phyloP scores from a whole-genome alignment of 2,888 invertebrate species.

The Brachypterus glaber region DNA sequence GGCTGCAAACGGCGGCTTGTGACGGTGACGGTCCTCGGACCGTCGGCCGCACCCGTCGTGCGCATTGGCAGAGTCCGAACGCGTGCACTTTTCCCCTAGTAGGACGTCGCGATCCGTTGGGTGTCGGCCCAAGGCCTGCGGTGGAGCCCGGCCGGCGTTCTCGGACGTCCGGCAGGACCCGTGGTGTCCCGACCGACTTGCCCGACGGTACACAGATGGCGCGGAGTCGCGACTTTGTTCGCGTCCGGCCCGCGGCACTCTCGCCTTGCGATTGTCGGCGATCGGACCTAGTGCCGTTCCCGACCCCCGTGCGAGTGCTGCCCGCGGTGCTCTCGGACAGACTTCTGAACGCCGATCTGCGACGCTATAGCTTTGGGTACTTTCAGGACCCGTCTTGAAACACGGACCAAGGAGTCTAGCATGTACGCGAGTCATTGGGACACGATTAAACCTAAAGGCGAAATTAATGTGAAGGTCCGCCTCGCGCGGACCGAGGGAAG shows the following conservation, averaged over 20 bases:
- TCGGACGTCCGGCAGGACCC: conserved; percentile 11
- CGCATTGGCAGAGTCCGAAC: conserved; percentile 23
- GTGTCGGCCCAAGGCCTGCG: conserved; percentile 39
- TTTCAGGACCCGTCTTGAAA: too few relatives aligned
- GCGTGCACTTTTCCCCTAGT: conserved; percentile 42
- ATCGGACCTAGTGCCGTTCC: conserved; percentile 19
- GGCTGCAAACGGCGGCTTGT: too few relatives aligned
- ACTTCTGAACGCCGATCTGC: too few relatives aligned
- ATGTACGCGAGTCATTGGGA: too few relatives aligned
- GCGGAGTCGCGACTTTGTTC: conserved; percentile 12
- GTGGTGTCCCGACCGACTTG: conserved; percentile 18
- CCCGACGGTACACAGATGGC: conserved; percentile 18
- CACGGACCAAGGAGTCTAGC: too few relatives aligned
- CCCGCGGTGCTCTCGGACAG: too few relatives aligned
- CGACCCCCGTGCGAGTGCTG: too few relatives aligned
- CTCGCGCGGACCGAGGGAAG: too few relatives aligned
- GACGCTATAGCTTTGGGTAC: too few relatives aligned
- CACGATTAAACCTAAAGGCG: too few relatives aligned
- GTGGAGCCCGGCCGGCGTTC: conserved; percentile 18
- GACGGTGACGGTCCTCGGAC: too few relatives aligned
- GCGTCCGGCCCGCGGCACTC: conserved; percentile 27
- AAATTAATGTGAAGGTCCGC: too few relatives aligned
- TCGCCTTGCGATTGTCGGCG: conserved; percentile 28
- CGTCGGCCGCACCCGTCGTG: conserved; percentile 15
- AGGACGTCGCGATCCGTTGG: conserved; percentile 48